These are phyloP conservation scores for Drosophila conformis DNA, from an alignment of 2,888 invertebrate species.

Conservation along the genomic window DNA sequence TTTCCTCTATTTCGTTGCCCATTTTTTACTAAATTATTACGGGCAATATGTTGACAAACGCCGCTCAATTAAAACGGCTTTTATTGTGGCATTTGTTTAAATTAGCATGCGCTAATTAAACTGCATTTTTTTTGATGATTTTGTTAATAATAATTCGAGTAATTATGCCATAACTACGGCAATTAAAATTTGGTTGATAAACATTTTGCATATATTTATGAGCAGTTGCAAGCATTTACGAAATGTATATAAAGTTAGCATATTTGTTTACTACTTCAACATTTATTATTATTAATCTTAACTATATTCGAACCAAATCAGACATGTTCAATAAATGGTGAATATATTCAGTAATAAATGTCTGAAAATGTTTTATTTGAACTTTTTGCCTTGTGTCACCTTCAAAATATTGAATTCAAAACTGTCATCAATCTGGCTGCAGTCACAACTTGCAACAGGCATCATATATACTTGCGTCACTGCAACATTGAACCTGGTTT, in stretches of 20 bases:
- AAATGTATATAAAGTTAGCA: not conserved
- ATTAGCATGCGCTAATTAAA: not conserved
- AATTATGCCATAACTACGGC: not conserved
- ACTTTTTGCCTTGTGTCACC: not conserved
- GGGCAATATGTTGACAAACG: constrained; percentile 6
- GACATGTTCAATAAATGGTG: not conserved
- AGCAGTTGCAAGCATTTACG: too few species aligned
- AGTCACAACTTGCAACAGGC: constrained; percentile 36
- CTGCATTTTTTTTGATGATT: not conserved
- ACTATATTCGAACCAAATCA: not conserved
- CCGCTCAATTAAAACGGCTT: constrained; percentile 10
- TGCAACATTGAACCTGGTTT: constrained; percentile 34
- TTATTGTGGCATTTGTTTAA: not conserved
- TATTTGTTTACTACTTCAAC: not conserved
- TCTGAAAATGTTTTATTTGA: not conserved
- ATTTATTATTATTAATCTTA: too few species aligned
- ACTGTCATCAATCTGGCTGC: constrained; percentile 54
- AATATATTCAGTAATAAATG: not conserved
- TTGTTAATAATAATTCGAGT: not conserved
- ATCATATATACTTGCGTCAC: constrained; percentile 51
- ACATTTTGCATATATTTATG: not conserved
- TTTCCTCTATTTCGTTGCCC: not conserved
- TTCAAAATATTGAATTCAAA: constrained; percentile 29
- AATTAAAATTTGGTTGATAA: not conserved
- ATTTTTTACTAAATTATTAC: constrained; percentile 7